These are phyloP conservation scores for Hemitrygon akajei DNA, from an alignment of 2,797 vertebrate genomes.

Conservation along the genomic window DNA sequence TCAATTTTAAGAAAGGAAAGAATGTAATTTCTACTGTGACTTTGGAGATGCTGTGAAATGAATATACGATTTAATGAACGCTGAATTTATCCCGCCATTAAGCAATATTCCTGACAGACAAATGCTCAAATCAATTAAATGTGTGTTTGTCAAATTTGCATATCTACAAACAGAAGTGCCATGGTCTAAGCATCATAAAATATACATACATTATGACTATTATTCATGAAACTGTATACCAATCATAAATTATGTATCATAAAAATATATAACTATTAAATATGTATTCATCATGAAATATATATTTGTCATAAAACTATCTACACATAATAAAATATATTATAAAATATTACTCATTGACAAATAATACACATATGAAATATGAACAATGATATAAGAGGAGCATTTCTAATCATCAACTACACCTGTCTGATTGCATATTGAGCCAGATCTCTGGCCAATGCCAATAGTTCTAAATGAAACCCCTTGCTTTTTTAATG, in stretches of 20 bases:
- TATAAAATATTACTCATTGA: conserved; percentile 8
- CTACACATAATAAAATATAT: conserved; percentile 15
- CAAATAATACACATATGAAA: background rate
- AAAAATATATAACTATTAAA: background rate
- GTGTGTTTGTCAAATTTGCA: background rate
- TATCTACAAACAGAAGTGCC: background rate
- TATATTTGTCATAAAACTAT: background rate
- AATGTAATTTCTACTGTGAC: background rate
- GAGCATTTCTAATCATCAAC: background rate
- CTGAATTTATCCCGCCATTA: background rate
- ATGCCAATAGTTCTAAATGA: no score
- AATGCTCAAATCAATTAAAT: background rate
- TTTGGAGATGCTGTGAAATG: background rate
- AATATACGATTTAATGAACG: background rate
- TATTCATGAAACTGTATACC: background rate
- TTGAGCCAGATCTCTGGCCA: background rate
- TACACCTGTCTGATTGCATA: background rate
- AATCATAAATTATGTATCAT: background rate
- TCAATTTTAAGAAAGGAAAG: background rate
- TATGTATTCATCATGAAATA: background rate
- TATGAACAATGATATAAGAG: background rate
- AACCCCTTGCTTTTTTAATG: no score
- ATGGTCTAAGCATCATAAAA: background rate
- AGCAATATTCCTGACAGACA: background rate
- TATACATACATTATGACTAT: background rate